Base-by-base conservation (phyloP, 1,140 invertebrate species). In the Drosophila setifemur region DNA sequence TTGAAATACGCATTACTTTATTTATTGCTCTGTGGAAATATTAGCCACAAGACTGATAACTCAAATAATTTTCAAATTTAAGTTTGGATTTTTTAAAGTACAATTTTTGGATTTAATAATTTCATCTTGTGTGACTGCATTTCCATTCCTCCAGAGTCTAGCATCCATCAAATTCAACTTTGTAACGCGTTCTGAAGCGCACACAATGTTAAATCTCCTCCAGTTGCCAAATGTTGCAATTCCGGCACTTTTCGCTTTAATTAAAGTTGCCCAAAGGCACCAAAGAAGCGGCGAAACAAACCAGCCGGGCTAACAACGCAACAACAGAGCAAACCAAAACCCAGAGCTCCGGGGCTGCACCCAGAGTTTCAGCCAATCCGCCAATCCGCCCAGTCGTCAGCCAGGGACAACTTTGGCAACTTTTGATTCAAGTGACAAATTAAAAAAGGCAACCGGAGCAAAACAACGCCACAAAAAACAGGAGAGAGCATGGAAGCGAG, bases 401-500 rank as follows among this genome's bases (percentile, higher is more conserved):
- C 8, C 50, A 33, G 61, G 74, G 61, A 76, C 78, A 83, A 86
- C 66, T 85, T 85, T 78, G 74, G 66, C 71, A 86, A 85, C 79
- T 79, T 85, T 83, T 83, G 66, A 77, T 85, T 85, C 79, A 75
- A 85, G 79, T 85, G 79, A 85, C 81, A 85, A 85, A 85, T 85
- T 85, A 85, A 85, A 85, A 85, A 85, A 64, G 69, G 69, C 78
- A 73, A 74, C 50, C 35, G 43, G 60, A 45, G 39, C 61, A 78
- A 69, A 77, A 54, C 52, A 74, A 67, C 40, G 63, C 49, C 50
- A 33, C 68, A 54, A 37, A 43, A 37, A 52, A 57, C 14, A 14
- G 33, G 50, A 47, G 50, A 37, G 64, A 64, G 58, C 33, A 37
- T 12, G 16, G 33, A 37, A 16, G 14, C 33, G 33, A 37, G 14